Evolutionary conservation across 2,113 vertebrate genomes (phyloP), one percentile per base, ranked within the genome.

Genomic region (Vulpes ferrilata): DNA sequence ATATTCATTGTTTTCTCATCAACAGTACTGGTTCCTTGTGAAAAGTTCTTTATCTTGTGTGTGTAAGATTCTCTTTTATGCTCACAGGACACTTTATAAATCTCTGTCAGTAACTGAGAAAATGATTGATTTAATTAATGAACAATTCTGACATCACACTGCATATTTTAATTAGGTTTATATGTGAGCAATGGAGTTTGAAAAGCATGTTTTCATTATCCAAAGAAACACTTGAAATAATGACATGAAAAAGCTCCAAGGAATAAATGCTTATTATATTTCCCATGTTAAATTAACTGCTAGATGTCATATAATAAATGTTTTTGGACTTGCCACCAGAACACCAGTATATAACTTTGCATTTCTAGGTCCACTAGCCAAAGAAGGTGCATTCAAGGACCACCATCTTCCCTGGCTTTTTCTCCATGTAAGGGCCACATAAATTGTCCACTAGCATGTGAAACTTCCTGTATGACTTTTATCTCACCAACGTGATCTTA

Each of bases 71-170:
- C 55, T 30, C 7, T 38, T 79, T 57, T 93, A 73, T 89, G 25
- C 9, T 92, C 17, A 94, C 13, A 73, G 35, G 19, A 93, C 12
- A 23, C 6, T 43, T 43, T 76, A 71, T 65, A 67, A 86, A 73
- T 71, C 51, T 92, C 89, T 62, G 15, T 86, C 57, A 81, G 16
- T 48, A 95, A 82, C 22, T 57, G 60, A 96, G 93, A 3, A 93
- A 82, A 71, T 60, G 8, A 67, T 32, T 96, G 55, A 95, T 82
- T 76, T 81, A 91, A 96, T 71, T 96, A 67, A 86, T 65, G 16
- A 88, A 43, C 10, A 89, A 83, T 62, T 90, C 16, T 93, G 57
- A 74, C 43, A 74, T 22, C 3, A 90, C 73, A 22, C 1, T 88
- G 4, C 10, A 69, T 69, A 74, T 84, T 89, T 93, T 84, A 96